phyloP scores from a whole-genome alignment of 2,888 invertebrate genomes.

The Eilema sororculum region DNA sequence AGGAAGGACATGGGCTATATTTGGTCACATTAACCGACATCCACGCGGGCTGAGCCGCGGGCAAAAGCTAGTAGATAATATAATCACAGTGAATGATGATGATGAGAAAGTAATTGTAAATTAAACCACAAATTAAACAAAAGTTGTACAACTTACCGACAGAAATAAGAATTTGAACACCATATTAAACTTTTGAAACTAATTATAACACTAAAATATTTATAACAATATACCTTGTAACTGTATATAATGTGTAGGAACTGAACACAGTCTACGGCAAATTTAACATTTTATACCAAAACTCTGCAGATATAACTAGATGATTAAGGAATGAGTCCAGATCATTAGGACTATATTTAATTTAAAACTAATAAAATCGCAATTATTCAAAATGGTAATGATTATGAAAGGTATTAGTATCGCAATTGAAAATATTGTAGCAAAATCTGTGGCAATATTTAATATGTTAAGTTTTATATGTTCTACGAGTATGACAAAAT shows the following conservation, averaged over 20 bases:
- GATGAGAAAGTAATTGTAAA: no score
- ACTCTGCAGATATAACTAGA: not conserved
- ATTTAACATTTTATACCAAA: slow-evolving; percentile 2
- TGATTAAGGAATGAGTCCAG: not conserved
- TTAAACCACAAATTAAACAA: no score
- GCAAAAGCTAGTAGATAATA: no score
- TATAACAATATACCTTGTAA: not conserved
- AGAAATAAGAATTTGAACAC: not conserved
- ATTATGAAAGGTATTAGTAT: not conserved
- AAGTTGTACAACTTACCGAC: not conserved
- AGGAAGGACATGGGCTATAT: no score
- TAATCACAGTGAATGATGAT: no score
- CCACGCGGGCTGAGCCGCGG: no score
- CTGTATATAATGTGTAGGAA: not conserved
- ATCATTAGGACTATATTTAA: slow-evolving; percentile 6
- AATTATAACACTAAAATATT: not conserved
- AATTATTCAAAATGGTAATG: not conserved
- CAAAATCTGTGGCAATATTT: not conserved
- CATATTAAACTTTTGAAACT: not conserved
- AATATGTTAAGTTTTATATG: not conserved
- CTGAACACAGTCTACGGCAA: not conserved
- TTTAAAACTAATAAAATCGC: not conserved
- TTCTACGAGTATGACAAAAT: not conserved
- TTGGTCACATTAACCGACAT: no score
- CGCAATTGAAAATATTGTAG: not conserved